phyloP scores from a whole-genome alignment of 2,113 vertebrate species.

The Nothocercus julius region DNA sequence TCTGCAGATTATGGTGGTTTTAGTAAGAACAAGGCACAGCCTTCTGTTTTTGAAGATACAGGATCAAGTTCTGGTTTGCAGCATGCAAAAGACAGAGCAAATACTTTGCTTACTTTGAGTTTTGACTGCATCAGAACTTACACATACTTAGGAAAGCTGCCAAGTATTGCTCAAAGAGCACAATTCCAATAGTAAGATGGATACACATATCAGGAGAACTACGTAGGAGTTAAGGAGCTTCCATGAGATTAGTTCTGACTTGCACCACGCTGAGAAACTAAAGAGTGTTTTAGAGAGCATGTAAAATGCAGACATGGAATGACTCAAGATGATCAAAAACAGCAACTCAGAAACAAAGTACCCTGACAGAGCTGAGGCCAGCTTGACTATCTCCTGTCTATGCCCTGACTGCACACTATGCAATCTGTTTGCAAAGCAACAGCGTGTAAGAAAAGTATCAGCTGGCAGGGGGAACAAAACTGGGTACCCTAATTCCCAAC shows the following conservation, averaged over 20 bases:
- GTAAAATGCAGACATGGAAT: not conserved
- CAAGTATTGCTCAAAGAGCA: slow-evolving; percentile 7
- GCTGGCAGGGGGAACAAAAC: not conserved
- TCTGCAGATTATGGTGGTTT: not conserved
- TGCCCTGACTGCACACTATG: not conserved
- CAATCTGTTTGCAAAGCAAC: not conserved
- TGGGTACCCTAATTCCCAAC: not conserved
- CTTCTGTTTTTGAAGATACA: not conserved
- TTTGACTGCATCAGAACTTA: not conserved
- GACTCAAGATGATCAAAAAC: not conserved
- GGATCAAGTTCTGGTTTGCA: not conserved
- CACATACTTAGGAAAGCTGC: not conserved
- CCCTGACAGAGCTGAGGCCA: not conserved
- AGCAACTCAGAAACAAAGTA: not conserved
- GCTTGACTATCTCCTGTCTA: not conserved
- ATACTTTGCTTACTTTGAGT: not conserved
- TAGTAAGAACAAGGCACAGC: not conserved
- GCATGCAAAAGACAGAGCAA: not conserved
- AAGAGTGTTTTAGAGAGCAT: not conserved
- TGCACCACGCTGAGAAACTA: not conserved
- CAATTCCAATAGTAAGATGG: not conserved
- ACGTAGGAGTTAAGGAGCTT: not conserved
- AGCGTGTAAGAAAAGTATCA: not conserved
- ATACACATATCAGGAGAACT: not conserved
- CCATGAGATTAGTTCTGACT: not conserved